Evolutionary conservation across 2,888 invertebrate genomes (phyloP), one percentile per base, ranked within the genome.

Genomic region (Brachyopa scutellaris): DNA sequence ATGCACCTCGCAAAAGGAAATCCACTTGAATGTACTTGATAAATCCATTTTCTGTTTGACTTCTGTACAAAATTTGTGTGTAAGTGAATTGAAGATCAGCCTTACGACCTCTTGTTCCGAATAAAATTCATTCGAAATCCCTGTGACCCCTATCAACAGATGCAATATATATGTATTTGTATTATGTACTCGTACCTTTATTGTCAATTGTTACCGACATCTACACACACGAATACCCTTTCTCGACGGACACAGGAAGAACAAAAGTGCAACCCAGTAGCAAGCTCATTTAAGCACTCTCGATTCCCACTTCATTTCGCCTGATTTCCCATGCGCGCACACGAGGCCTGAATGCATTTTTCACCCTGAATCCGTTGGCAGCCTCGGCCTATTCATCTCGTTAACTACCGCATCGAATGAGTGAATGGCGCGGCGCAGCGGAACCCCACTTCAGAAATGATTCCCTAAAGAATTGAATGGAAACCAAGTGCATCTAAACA

Each of bases 221-320:
- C 21, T 19, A 29, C n/a, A 13, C n/a, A 38, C 11, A 29, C 40
- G n/a, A n/a, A n/a, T n/a, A n/a, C n/a, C n/a, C n/a, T n/a, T n/a
- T n/a, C n/a, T n/a, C n/a, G n/a, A n/a, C n/a, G n/a, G 19, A 40
- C 9, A 26, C n/a, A 42, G 7, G 11, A 36, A 62, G 7, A 67
- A 77, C n/a, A 72, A 77, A 77, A 82, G 82, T 82, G 77, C 82
- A 77, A 77, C 53, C 53, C 53, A 53, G 49, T n/a, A n/a, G n/a
- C n/a, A n/a, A n/a, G n/a, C n/a, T n/a, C n/a, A n/a, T n/a, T n/a
- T 38, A 72, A 53, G 61, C 70, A 70, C 53, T 66, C 51, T 51
- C 45, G 57, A 57, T 66, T 66, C 66, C 55, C 40, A 74, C 66
- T 77, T 76, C 45, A 77, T 77, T 70, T 77, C 82, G 82, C 59